Percentiles rank a stretch among this genome's conserved stretches.
phyloP scores from a whole-genome alignment of 2,888 invertebrate species.

The Steinernema scapterisci region DNA sequence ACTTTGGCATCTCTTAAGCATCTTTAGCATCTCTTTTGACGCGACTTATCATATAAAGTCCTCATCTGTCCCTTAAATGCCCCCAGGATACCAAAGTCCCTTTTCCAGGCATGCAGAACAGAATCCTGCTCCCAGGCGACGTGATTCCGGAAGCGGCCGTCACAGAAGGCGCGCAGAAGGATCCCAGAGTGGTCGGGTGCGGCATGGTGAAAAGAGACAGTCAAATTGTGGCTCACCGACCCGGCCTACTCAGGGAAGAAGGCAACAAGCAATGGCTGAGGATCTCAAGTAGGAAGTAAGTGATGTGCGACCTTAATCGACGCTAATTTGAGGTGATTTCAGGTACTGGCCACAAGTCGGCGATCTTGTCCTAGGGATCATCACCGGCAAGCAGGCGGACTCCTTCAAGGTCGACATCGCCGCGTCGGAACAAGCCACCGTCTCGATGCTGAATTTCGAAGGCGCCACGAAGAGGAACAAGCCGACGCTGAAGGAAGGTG shows the following conservation, averaged over 20 bases:
- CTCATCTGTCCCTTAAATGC: background rate
- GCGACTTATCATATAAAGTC: too few species aligned
- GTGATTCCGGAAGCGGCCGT: background rate
- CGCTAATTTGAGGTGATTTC: constrained; percentile 23
- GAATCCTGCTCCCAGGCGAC: constrained; percentile 28
- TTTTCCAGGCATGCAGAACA: background rate
- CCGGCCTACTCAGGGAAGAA: background rate
- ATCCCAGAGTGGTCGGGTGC: background rate
- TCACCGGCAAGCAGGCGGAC: constrained; percentile 58
- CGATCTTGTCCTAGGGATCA: constrained; percentile 62
- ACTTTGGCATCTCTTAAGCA: too few species aligned
- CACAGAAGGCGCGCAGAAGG: constrained; percentile 18
- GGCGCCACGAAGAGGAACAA: constrained; percentile 66
- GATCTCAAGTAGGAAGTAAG: constrained; percentile 15
- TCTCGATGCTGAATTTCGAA: constrained; percentile 55
- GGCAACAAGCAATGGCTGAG: constrained; percentile 30
- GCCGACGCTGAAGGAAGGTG: constrained; percentile 63
- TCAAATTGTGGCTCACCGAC: background rate
- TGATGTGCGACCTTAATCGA: background rate
- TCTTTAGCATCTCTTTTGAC: too few species aligned
- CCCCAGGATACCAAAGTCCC: too few species aligned
- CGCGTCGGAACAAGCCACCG: constrained; percentile 55
- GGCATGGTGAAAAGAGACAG: background rate
- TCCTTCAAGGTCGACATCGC: constrained; percentile 64
- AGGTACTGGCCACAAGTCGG: constrained; percentile 64